A percentile compares a stretch with the other conserved stretches of the same genome.
Conservation (phyloP, 2,113 vertebrate species). For the Saccopteryx leptura region DNA sequence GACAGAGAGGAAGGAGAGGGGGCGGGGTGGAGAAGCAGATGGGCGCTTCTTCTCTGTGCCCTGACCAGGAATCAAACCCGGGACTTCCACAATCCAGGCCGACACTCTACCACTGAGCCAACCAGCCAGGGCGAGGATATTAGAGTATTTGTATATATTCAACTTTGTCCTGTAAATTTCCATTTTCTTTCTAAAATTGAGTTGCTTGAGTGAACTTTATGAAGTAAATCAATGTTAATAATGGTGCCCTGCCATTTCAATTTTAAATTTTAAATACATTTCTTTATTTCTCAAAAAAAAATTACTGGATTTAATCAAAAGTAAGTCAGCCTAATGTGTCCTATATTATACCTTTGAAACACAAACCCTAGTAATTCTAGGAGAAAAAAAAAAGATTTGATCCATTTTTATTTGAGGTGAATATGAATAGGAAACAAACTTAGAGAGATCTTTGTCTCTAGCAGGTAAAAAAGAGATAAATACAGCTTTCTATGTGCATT, state of each 20-base stretch:
- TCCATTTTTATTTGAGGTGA: not conserved
- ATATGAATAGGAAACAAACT: slow-evolving; percentile 45
- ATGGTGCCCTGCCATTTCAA: not conserved
- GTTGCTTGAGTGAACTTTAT: not conserved
- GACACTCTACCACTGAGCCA: too few species aligned
- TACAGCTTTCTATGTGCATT: not conserved
- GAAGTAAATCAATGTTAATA: not conserved
- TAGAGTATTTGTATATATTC: not conserved
- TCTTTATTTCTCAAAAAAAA: slow-evolving; percentile 2
- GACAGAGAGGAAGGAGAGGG: too few species aligned
- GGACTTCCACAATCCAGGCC: too few species aligned
- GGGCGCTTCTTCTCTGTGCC: too few species aligned
- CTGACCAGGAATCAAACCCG: too few species aligned
- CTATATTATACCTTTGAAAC: slow-evolving; percentile 52
- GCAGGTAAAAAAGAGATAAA: not conserved
- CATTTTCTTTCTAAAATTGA: not conserved
- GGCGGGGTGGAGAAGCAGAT: too few species aligned
- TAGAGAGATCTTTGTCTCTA: slow-evolving; percentile 5
- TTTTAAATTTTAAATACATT: slow-evolving; percentile 47
- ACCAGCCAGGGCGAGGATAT: not conserved
- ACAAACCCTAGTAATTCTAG: slow-evolving; percentile 30
- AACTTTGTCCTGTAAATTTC: not conserved
- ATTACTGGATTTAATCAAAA: slow-evolving; percentile 44
- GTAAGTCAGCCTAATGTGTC: slow-evolving; percentile 8
- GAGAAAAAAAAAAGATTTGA: not conserved